These are phyloP conservation scores for Dromiciops gliroides DNA, from an alignment of 2,113 vertebrate species.

Conservation along the genomic window DNA sequence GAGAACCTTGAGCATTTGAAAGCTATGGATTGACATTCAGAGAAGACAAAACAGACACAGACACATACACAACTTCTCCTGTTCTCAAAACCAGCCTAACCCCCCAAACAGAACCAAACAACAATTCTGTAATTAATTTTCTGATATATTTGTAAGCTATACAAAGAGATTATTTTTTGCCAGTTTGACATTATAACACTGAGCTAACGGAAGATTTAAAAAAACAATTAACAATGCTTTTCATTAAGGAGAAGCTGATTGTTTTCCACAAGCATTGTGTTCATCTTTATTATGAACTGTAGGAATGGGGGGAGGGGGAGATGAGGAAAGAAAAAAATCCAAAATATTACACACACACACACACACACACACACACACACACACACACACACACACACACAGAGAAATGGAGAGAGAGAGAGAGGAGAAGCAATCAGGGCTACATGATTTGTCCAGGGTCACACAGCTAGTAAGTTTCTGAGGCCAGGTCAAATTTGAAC, in stretches of 20 bases:
- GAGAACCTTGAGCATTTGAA: conserved; percentile 43
- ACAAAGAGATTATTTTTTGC: conserved; percentile 68
- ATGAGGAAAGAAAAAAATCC: background rate
- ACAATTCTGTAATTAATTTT: conserved; percentile 72
- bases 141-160: conserved; percentile 59
- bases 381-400: no score
- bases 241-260: conserved; percentile 59
- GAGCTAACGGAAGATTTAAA: conserved; percentile 43
- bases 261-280: conserved; percentile 48
- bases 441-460: background rate
- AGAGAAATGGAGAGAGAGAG: no score
- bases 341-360: conserved; percentile 19
- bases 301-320: background rate
- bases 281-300: conserved; percentile 47
- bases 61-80: background rate
- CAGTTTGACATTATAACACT: conserved; percentile 62
- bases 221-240: conserved; percentile 52
- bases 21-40: conserved; percentile 61
- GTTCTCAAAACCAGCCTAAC: background rate
- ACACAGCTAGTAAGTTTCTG: background rate
- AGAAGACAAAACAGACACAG: conserved; percentile 73
- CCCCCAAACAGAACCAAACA: conserved; percentile 23
- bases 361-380: no score
- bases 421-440: background rate
- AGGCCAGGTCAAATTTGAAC: background rate